Evolutionary conservation across 2,888 invertebrate genomes (phyloP).

Genomic region (Lasioglossum marginatum): DNA sequence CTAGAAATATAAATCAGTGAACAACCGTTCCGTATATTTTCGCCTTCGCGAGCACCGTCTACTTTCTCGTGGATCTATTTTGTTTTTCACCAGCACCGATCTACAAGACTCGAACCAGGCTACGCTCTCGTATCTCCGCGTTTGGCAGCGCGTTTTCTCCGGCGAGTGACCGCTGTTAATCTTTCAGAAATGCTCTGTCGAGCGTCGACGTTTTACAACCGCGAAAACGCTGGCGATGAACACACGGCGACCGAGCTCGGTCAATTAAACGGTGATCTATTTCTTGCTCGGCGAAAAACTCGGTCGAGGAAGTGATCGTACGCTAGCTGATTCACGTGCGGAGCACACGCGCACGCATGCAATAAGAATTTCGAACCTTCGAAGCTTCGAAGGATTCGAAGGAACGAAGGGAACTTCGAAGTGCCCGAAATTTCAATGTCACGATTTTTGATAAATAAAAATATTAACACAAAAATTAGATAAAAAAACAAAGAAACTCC

Average conservation of each 20-base stretch:
- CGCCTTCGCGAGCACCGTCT: neutral
- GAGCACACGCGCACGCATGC: neutral
- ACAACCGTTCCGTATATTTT: neutral
- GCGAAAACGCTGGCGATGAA: conserved; percentile 53
- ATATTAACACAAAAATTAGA: no score
- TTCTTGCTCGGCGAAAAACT: conserved; percentile 56
- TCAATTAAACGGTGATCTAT: conserved; percentile 69
- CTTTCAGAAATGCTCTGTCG: conserved; percentile 56
- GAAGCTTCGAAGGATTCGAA: no score
- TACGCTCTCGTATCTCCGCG: neutral
- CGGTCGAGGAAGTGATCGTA: conserved; percentile 35
- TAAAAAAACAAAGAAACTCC: no score
- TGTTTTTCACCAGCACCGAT: neutral
- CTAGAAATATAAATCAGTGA: no score
- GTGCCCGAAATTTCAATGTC: no score
- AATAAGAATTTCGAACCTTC: neutral
- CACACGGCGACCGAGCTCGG: conserved; percentile 38
- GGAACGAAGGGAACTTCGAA: no score
- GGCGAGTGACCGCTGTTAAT: conserved; percentile 47
- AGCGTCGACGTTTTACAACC: conserved; percentile 48
- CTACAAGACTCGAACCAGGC: neutral
- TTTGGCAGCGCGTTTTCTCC: conserved; percentile 31
- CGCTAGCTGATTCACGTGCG: conserved; percentile 19
- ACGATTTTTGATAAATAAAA: no score
- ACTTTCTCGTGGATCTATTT: neutral